phyloP scores from a whole-genome alignment of 2,797 vertebrate species.

The Parambassis ranga region DNA sequence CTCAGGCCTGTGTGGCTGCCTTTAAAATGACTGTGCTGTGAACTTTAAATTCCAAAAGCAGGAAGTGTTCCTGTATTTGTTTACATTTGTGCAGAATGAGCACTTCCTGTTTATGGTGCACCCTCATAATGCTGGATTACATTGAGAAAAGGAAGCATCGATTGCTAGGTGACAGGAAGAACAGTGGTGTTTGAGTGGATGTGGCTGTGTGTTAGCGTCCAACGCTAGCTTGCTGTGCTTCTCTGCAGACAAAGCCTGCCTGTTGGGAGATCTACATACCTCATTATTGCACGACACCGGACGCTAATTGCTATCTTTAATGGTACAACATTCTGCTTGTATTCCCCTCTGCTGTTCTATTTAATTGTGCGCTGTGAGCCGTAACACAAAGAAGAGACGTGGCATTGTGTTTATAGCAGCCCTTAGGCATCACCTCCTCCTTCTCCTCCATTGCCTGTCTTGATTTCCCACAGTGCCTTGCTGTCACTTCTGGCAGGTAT shows the following conservation, averaged over 20 bases:
- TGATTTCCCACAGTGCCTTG: conserved; percentile 47
- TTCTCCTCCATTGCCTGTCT: conserved; percentile 27
- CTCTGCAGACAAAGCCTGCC: conserved; percentile 11
- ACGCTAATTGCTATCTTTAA: conserved; percentile 59
- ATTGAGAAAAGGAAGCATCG: no score
- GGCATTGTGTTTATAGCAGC: conserved; percentile 11
- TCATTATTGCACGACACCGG: conserved; percentile 29
- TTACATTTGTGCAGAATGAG: no score
- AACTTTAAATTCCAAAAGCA: no score
- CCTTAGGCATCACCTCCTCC: conserved; percentile 38
- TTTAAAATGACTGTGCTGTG: background rate
- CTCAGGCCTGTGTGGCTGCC: background rate
- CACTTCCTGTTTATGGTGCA: no score
- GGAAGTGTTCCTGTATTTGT: no score
- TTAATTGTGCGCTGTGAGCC: conserved; percentile 53
- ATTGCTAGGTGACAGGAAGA: no score
- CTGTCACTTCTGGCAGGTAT: conserved; percentile 32
- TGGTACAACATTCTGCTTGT: conserved; percentile 22
- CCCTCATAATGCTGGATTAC: no score
- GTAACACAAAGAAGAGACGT: background rate
- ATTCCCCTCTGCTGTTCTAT: conserved; percentile 45
- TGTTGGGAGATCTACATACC: conserved; percentile 32
- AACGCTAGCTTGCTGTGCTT: no score
- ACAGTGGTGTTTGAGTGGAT: no score
- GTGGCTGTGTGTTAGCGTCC: no score